phyloP scores from a whole-genome alignment of 2,113 vertebrate species.

The Aegotheles bennettii region DNA sequence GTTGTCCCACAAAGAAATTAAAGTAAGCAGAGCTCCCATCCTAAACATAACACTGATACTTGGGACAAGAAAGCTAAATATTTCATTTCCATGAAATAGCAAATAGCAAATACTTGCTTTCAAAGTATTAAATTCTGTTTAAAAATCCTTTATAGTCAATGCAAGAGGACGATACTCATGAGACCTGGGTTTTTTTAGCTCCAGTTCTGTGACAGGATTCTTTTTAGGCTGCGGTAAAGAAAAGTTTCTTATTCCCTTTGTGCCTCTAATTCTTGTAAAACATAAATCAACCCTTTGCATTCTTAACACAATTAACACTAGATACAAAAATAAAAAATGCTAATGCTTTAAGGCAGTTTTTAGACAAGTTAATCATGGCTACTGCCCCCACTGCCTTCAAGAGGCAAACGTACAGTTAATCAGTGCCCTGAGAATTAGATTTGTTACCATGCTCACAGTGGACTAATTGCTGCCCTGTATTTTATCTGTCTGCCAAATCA shows the following conservation, averaged over 20 bases:
- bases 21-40: background rate
- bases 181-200: background rate
- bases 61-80: background rate
- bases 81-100: conserved; percentile 13
- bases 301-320: background rate
- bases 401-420: background rate
- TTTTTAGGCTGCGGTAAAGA: background rate
- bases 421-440: background rate
- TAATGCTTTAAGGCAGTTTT: conserved; percentile 32
- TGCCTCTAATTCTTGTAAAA: background rate
- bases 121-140: background rate
- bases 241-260: background rate
- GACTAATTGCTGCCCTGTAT: background rate
- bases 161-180: background rate
- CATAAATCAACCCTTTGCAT: background rate
- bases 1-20: background rate
- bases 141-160: background rate
- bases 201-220: background rate
- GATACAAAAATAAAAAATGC: background rate
- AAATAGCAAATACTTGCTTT: background rate
- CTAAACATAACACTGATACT: background rate
- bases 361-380: background rate
- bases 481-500: background rate
- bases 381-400: background rate
- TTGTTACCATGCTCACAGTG: background rate